Conservation (phyloP, 1,140 invertebrate species). For the Diorhabda carinulata region DNA sequence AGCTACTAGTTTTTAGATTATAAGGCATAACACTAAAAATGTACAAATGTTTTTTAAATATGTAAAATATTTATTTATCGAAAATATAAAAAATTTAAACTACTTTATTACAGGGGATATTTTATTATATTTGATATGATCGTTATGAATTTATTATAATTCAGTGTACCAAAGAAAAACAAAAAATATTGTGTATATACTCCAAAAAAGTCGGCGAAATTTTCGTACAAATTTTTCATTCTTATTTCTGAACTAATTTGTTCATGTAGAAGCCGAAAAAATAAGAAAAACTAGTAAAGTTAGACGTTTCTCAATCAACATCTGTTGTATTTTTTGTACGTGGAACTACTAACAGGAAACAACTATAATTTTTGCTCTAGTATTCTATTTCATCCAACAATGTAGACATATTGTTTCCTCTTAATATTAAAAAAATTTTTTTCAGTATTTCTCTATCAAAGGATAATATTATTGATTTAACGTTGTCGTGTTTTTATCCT, state of each 20-base stretch:
- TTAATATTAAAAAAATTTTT: neutral
- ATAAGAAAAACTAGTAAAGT: neutral
- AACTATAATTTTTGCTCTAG: slow-evolving; percentile 14
- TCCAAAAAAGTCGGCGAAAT: slow-evolving; percentile 30
- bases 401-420: neutral
- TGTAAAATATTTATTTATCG: slow-evolving; percentile 40
- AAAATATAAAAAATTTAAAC: slow-evolving; percentile 28
- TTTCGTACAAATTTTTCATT: slow-evolving; percentile 15
- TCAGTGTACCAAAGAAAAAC: slow-evolving; percentile 40
- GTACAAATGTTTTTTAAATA: slow-evolving; percentile 39
- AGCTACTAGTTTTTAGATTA: slow-evolving; percentile 22
- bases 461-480: neutral
- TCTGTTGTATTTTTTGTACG: neutral
- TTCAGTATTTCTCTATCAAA: neutral
- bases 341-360: slow-evolving; percentile 18
- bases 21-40: slow-evolving; percentile 28
- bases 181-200: slow-evolving; percentile 31
- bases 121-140: slow-evolving; percentile 39
- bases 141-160: slow-evolving; percentile 37
- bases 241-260: neutral
- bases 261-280: slow-evolving; percentile 11
- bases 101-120: slow-evolving; percentile 37
- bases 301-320: neutral
- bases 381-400: slow-evolving; percentile 8
- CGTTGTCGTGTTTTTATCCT: neutral